Percentiles rank a stretch among this genome's conserved stretches.
phyloP scores from a whole-genome alignment of 1,140 invertebrate species.

The Tyrophagus putrescentiae region DNA sequence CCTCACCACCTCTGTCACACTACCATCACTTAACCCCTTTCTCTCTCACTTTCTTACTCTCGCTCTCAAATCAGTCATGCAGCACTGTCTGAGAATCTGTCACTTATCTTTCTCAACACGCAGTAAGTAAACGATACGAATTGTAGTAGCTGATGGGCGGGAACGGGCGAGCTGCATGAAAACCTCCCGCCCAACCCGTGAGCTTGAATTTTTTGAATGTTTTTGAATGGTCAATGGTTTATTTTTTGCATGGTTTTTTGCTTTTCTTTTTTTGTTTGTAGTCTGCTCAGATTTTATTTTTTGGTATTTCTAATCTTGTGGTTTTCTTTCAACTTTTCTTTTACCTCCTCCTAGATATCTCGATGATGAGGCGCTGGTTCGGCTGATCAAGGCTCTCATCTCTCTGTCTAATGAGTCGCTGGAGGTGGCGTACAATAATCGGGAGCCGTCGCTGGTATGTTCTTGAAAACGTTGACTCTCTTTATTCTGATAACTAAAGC shows the following conservation, averaged over 20 bases:
- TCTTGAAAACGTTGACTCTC: neutral
- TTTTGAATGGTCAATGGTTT: no score
- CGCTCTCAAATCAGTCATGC: slow-evolving; percentile 21
- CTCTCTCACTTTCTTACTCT: neutral
- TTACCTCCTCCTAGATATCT: slow-evolving; percentile 42
- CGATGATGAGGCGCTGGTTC: slow-evolving; percentile 84
- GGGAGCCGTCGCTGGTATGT: slow-evolving; percentile 41
- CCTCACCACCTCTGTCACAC: neutral
- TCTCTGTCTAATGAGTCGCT: slow-evolving; percentile 91
- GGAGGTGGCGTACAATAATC: slow-evolving; percentile 86
- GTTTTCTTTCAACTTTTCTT: slow-evolving; percentile 15
- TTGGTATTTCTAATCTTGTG: neutral
- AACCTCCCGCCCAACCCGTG: no score
- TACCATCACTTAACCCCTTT: neutral
- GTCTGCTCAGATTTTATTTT: slow-evolving; percentile 18
- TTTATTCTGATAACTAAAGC: slow-evolving; percentile 3
- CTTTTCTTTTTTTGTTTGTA: slow-evolving; percentile 21
- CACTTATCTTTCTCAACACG: slow-evolving; percentile 23
- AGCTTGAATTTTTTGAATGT: slow-evolving; percentile 12
- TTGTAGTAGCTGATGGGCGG: no score
- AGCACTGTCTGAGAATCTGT: slow-evolving; percentile 22
- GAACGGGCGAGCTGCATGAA: no score
- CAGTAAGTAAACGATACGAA: slow-evolving; percentile 25
- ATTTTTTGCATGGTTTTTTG: no score
- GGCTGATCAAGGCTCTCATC: slow-evolving; percentile 89